Evolutionary conservation across 2,113 vertebrate genomes (phyloP).

Genomic region (Coturnix japonica): DNA sequence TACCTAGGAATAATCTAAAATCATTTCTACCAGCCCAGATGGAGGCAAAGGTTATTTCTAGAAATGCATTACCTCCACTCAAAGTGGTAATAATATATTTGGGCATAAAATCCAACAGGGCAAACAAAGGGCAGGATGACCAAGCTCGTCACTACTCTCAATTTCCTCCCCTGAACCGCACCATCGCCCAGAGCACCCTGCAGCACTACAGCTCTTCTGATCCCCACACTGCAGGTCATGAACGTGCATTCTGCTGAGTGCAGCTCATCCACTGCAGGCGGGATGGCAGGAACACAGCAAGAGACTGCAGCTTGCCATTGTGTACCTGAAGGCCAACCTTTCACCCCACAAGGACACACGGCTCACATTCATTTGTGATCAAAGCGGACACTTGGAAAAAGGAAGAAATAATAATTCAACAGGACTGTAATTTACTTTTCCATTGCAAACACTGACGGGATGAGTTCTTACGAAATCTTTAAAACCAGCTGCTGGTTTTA

Average conservation of each 20-base stretch:
- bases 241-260: constrained; percentile 36
- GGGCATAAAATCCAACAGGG: neutral
- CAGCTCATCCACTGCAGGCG: neutral
- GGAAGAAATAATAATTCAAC: neutral
- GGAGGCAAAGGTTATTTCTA: neutral
- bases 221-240: neutral
- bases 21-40: neutral
- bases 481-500: neutral
- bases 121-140: neutral
- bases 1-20: neutral
- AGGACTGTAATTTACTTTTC: neutral
- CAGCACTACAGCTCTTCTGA: neutral
- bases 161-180: neutral
- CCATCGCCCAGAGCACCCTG: neutral
- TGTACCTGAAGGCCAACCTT: neutral
- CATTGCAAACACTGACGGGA: neutral
- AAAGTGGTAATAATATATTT: neutral
- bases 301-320: neutral
- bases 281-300: neutral
- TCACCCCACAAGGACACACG: neutral
- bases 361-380: neutral
- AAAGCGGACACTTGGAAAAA: neutral
- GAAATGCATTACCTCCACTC: neutral
- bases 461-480: neutral
- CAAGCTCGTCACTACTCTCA: neutral